Percentiles rank a stretch among this genome's conserved stretches.
Conservation (phyloP, 1,140 invertebrate species). For the Belonocnema kinseyi region DNA sequence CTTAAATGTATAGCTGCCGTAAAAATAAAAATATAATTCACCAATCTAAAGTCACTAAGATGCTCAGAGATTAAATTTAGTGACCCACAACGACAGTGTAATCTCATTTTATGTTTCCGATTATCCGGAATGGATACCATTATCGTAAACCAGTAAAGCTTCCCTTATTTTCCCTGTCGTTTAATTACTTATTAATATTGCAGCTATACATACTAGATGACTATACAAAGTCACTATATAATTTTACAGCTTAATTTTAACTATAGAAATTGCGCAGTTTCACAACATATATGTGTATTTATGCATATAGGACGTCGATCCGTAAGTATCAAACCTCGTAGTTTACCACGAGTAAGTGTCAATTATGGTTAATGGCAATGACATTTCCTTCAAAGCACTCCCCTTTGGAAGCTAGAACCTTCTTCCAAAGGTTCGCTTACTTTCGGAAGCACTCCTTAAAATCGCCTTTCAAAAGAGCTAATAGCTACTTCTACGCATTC, state of each 20-base stretch:
- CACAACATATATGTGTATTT: too few species aligned
- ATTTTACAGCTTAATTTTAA: background rate
- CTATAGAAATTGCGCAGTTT: too few species aligned
- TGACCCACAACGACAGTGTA: constrained; percentile 5
- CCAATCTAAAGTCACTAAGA: constrained; percentile 8
- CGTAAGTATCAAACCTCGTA: too few species aligned
- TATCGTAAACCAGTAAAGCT: background rate
- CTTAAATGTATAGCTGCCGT: background rate
- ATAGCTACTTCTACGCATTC: too few species aligned
- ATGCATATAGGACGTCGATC: too few species aligned
- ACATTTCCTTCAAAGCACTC: too few species aligned
- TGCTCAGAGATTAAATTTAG: constrained; percentile 7
- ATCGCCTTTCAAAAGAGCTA: too few species aligned
- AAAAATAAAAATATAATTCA: background rate
- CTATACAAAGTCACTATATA: background rate
- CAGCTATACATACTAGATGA: background rate
- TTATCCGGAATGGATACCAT: constrained; percentile 15
- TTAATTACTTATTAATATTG: constrained; percentile 3
- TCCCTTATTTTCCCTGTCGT: background rate
- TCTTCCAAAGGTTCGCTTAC: too few species aligned
- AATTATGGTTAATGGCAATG: too few species aligned
- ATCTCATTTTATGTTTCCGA: constrained; percentile 14
- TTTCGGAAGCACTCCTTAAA: too few species aligned
- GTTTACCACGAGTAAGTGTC: too few species aligned
- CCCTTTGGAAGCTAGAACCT: too few species aligned